Conservation (phyloP, 2,888 invertebrate genomes). For the Anarsia innoxiella region DNA sequence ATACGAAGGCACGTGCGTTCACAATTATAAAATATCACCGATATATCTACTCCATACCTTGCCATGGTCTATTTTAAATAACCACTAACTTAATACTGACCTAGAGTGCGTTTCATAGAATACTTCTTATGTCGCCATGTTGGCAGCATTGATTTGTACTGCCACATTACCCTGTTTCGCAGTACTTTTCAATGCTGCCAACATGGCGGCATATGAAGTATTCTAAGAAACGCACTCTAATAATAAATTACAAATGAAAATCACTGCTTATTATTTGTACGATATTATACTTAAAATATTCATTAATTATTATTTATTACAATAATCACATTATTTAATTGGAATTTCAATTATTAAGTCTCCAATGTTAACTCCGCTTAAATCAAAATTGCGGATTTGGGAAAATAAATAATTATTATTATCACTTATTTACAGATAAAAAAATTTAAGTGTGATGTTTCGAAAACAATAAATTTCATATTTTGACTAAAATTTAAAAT, state of each 20-base stretch:
- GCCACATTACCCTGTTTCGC: too few relatives aligned
- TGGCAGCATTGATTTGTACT: too few relatives aligned
- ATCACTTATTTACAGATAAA: conserved; percentile 4
- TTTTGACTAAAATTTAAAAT: too few relatives aligned
- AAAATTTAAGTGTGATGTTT: conserved; percentile 3
- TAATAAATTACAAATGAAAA: conserved; percentile 21
- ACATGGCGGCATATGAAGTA: too few relatives aligned
- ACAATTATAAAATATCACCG: conserved; percentile 28
- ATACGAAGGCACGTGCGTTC: conserved; percentile 55
- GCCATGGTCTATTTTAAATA: not conserved
- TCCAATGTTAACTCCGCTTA: not conserved
- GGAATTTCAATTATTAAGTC: not conserved
- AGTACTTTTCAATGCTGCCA: too few relatives aligned
- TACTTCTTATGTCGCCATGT: too few relatives aligned
- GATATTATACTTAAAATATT: conserved; percentile 17
- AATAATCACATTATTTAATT: conserved; percentile 12
- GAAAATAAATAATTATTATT: not conserved
- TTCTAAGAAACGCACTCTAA: too few relatives aligned
- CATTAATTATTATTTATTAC: too few relatives aligned
- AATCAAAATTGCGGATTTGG: not conserved
- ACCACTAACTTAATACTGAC: conserved; percentile 25
- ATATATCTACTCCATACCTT: conserved; percentile 29
- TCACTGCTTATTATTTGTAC: conserved; percentile 25
- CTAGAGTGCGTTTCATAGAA: too few relatives aligned
- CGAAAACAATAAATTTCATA: conserved; percentile 5